Conservation (phyloP, 1,140 invertebrate genomes). For the Drosophila oshimai region DNA sequence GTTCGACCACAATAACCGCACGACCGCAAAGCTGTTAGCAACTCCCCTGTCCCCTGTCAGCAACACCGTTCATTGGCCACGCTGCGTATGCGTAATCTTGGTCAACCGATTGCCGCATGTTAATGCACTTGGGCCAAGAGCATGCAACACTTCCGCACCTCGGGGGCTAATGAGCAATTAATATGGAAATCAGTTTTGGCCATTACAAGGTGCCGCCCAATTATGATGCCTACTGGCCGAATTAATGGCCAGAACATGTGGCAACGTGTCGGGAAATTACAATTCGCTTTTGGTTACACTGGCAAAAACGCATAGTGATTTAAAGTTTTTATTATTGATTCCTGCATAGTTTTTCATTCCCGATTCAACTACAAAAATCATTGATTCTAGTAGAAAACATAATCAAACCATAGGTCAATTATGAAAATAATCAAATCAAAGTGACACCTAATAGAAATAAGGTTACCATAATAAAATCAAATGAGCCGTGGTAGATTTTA, state of each 20-base stretch:
- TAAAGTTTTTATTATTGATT: too few relatives aligned
- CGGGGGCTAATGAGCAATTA: conserved; percentile 58
- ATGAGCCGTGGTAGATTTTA: too few relatives aligned
- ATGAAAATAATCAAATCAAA: too few relatives aligned
- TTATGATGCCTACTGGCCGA: conserved; percentile 32
- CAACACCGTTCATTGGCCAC: background rate
- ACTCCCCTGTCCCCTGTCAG: background rate
- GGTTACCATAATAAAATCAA: too few relatives aligned
- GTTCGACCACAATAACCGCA: conserved; percentile 30
- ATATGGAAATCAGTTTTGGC: conserved; percentile 65
- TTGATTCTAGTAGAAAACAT: too few relatives aligned
- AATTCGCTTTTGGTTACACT: background rate
- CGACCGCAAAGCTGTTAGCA: conserved; percentile 17
- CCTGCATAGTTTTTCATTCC: too few relatives aligned
- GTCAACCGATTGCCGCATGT: conserved; percentile 20
- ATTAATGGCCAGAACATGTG: conserved; percentile 15
- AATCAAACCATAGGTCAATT: too few relatives aligned
- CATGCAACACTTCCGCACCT: conserved; percentile 8
- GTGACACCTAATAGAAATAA: too few relatives aligned
- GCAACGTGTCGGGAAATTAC: conserved; percentile 6
- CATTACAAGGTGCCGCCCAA: conserved; percentile 46
- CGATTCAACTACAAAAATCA: too few relatives aligned
- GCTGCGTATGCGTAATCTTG: conserved; percentile 53
- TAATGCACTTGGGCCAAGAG: conserved; percentile 17
- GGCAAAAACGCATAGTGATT: too few relatives aligned